These are phyloP conservation scores for Oreochromis spilurus DNA, from an alignment of 2,113 vertebrate genomes.

Conservation along the genomic window DNA sequence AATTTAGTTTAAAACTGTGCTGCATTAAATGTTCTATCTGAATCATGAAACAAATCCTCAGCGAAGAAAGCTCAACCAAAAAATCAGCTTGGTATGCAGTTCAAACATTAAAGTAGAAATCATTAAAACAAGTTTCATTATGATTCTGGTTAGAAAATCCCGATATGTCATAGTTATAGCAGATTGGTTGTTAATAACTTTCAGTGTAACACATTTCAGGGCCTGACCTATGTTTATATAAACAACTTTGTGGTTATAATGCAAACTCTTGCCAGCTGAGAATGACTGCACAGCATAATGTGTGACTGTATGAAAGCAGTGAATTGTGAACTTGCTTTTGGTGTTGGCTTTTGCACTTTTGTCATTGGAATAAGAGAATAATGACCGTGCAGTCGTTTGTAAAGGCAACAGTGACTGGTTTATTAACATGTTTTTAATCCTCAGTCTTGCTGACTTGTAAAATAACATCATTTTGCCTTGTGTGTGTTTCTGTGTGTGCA, in stretches of 20 bases:
- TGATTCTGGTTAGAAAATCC: neutral
- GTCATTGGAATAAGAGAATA: neutral
- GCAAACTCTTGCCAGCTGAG: neutral
- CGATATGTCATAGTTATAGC: neutral
- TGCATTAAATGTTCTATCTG: neutral
- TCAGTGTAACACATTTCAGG: neutral
- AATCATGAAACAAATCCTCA: neutral
- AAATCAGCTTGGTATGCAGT: neutral
- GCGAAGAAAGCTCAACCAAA: neutral
- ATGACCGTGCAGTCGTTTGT: neutral
- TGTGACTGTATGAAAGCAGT: neutral
- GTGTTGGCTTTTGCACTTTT: neutral
- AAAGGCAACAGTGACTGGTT: neutral
- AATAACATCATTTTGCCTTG: neutral
- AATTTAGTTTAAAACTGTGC: neutral
- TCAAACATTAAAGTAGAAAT: neutral
- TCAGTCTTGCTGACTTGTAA: neutral
- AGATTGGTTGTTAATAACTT: neutral
- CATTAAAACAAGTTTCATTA: neutral
- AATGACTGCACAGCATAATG: neutral
- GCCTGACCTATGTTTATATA: neutral
- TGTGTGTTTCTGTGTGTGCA: conserved; percentile 50
- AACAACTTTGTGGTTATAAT: neutral
- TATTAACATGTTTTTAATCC: neutral
- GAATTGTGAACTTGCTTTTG: neutral